These are phyloP conservation scores for Drosophila rellima DNA, from an alignment of 2,888 invertebrate species.

Conservation along the genomic window DNA sequence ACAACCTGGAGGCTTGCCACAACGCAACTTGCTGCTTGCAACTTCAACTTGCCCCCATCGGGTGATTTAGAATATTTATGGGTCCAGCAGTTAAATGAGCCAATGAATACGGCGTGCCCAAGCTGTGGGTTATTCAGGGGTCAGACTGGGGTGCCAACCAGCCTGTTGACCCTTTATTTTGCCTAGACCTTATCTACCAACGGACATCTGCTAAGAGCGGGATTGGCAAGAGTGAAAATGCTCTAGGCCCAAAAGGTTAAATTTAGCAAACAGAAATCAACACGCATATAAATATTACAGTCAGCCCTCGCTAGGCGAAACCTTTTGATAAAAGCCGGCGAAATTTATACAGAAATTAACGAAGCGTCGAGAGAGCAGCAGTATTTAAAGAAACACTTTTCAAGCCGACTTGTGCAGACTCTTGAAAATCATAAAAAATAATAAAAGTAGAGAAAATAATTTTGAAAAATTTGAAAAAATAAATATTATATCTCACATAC, in stretches of 20 bases:
- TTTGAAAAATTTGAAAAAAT: too few relatives aligned
- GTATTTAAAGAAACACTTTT: neutral
- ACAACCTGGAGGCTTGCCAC: conserved; percentile 70
- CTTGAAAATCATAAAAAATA: neutral
- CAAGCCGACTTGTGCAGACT: conserved; percentile 8
- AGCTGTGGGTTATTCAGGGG: conserved; percentile 33
- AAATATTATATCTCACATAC: too few relatives aligned
- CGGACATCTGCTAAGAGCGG: conserved; percentile 54
- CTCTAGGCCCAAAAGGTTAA: conserved; percentile 68
- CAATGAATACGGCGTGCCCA: conserved; percentile 52
- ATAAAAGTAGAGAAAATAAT: neutral
- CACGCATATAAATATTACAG: conserved; percentile 83
- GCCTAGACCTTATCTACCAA: conserved; percentile 66
- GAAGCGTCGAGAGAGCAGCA: conserved; percentile 1
- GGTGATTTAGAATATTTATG: conserved; percentile 82
- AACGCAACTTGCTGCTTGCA: conserved; percentile 9
- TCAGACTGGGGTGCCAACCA: conserved; percentile 19
- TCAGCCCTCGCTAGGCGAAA: conserved; percentile 48
- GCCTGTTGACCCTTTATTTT: conserved; percentile 64
- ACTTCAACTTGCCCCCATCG: conserved; percentile 53
- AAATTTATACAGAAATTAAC: conserved; percentile 52
- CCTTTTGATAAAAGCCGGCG: conserved; percentile 66
- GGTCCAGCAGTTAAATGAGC: conserved; percentile 76
- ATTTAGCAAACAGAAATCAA: conserved; percentile 82
- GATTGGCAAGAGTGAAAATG: neutral